Evolutionary conservation across 1,140 invertebrate species (phyloP).

Genomic region (Periplaneta americana): DNA sequence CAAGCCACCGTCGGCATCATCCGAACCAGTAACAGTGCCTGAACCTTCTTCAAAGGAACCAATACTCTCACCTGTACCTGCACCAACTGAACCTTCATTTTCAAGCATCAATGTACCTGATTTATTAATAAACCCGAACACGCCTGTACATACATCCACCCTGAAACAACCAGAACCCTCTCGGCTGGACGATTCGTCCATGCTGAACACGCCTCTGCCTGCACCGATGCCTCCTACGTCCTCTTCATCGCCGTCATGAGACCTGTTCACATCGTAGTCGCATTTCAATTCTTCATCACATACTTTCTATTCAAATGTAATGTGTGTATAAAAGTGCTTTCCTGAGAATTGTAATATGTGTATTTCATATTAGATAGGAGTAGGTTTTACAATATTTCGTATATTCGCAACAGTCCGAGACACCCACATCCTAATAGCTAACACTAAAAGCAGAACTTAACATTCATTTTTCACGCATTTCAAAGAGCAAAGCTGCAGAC

Average conservation of each 20-base stretch:
- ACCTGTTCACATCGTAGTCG: neutral
- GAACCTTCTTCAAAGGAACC: neutral
- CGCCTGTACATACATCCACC: neutral
- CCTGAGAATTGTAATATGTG: neutral
- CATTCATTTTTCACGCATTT: neutral
- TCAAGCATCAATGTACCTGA: conserved; percentile 10
- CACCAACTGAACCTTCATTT: conserved; percentile 9
- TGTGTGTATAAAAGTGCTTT: neutral
- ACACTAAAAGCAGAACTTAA: neutral
- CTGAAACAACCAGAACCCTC: neutral
- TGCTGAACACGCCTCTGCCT: neutral
- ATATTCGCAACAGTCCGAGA: neutral
- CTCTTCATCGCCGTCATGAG: neutral
- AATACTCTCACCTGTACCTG: conserved; percentile 4
- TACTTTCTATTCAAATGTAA: neutral
- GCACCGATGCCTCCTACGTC: neutral
- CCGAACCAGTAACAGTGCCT: conserved; percentile 5
- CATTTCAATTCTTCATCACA: neutral
- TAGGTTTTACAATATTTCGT: neutral
- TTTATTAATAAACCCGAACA: conserved; percentile 2
- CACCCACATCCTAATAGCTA: neutral
- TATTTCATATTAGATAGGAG: neutral
- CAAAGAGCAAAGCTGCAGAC: neutral
- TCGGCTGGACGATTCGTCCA: neutral
- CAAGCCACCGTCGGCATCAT: neutral